These are phyloP conservation scores for Turdus rufiventris DNA, from an alignment of 2,113 vertebrate genomes.

Conservation along the genomic window DNA sequence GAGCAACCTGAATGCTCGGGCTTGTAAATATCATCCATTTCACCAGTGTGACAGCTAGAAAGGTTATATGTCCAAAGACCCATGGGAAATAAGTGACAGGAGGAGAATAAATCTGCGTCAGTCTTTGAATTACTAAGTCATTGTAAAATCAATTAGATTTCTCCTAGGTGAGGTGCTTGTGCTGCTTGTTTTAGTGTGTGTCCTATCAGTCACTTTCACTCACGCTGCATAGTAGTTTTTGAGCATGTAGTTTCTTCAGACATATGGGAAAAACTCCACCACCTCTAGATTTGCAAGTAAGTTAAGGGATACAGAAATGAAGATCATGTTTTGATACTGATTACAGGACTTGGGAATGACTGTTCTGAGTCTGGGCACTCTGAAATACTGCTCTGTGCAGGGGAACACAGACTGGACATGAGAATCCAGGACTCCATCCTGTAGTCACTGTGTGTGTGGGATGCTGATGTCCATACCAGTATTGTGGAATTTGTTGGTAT, in stretches of 20 bases:
- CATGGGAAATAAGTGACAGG: neutral
- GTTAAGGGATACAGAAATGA: neutral
- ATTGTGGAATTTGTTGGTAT: neutral
- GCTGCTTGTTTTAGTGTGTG: neutral
- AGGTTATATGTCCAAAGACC: neutral
- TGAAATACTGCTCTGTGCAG: neutral
- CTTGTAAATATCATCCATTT: slow-evolving; percentile 25
- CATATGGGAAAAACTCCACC: neutral
- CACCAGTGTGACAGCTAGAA: neutral
- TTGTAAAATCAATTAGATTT: neutral
- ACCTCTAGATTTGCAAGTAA: neutral
- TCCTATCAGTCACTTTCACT: neutral
- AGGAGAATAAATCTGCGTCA: neutral
- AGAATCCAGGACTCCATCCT: neutral
- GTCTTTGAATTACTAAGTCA: neutral
- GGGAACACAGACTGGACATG: neutral
- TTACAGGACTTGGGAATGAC: neutral
- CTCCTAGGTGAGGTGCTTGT: neutral
- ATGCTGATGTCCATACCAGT: neutral
- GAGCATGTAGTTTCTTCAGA: neutral
- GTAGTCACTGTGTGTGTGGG: accelerated
- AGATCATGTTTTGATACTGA: neutral
- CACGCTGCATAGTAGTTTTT: neutral
- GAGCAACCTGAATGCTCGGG: neutral
- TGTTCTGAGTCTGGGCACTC: neutral